These are phyloP conservation scores for Lindbergichthys nudifrons DNA, from an alignment of 2,797 vertebrate species.

Conservation along the genomic window DNA sequence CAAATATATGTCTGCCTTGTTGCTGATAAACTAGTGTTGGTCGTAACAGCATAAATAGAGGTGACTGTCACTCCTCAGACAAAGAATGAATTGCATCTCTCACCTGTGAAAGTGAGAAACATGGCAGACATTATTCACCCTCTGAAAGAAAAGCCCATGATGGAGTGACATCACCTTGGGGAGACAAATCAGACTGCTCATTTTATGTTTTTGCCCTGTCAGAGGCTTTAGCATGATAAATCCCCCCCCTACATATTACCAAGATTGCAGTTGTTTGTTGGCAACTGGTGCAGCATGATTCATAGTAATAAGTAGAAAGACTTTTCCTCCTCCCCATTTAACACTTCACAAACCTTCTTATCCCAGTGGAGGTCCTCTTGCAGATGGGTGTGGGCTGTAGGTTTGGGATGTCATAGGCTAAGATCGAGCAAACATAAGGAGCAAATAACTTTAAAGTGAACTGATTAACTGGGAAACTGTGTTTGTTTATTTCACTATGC, in stretches of 20 bases:
- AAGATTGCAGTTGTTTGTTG: conserved; percentile 82
- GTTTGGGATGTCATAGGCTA: conserved; percentile 33
- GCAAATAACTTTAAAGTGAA: conserved; percentile 27
- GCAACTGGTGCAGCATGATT: conserved; percentile 76
- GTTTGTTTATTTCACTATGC: conserved; percentile 70
- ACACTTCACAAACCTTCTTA: conserved; percentile 49
- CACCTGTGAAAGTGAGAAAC: conserved; percentile 72
- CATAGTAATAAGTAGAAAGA: conserved; percentile 68
- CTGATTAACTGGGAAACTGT: conserved; percentile 27
- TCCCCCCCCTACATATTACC: conserved; percentile 66
- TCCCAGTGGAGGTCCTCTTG: conserved; percentile 31
- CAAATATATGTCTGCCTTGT: conserved; percentile 52
- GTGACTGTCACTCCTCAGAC: conserved; percentile 49
- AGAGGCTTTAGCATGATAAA: conserved; percentile 75
- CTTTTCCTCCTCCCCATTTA: conserved; percentile 58
- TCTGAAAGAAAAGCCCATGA: conserved; percentile 74
- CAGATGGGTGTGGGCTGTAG: conserved; percentile 39
- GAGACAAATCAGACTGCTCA: conserved; percentile 80
- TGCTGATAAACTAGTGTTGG: conserved; percentile 45
- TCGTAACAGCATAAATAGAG: conserved; percentile 58
- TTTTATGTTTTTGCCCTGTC: conserved; percentile 82
- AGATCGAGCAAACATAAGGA: conserved; percentile 20
- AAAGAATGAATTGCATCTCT: conserved; percentile 60
- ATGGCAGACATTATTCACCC: conserved; percentile 64
- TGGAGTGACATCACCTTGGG: conserved; percentile 80